Conservation (phyloP, 2,113 vertebrate species). For the Pseudonaja textilis region DNA sequence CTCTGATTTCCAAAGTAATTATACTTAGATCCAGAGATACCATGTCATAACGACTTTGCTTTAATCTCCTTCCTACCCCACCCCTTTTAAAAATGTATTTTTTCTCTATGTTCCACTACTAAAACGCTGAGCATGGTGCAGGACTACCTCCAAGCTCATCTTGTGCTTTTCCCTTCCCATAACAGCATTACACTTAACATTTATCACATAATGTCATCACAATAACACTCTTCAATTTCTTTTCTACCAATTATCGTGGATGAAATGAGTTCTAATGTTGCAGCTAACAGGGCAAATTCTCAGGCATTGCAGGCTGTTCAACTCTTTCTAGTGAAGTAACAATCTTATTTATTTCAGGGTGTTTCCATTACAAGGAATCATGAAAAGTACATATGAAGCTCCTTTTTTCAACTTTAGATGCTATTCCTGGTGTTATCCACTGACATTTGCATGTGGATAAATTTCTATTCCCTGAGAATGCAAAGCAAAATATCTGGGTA, state of each 20-base stretch:
- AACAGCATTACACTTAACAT: background rate
- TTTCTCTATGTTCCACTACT: background rate
- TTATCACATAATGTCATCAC: background rate
- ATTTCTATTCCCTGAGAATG: background rate
- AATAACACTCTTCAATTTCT: background rate
- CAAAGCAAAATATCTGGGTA: background rate
- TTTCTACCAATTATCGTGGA: background rate
- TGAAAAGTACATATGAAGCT: background rate
- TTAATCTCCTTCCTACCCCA: background rate
- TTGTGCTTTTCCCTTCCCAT: background rate
- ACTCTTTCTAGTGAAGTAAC: background rate
- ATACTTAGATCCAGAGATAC: background rate
- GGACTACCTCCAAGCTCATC: background rate
- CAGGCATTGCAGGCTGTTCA: background rate
- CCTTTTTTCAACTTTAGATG: background rate
- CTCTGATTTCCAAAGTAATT: background rate
- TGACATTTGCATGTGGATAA: background rate
- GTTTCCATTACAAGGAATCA: background rate
- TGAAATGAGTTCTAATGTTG: background rate
- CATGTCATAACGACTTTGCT: background rate
- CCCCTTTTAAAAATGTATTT: background rate
- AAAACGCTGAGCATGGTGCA: background rate
- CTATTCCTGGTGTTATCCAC: background rate
- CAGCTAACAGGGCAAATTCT: background rate
- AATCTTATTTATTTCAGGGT: background rate